Conservation (phyloP, 2,797 vertebrate genomes). For the Tokudaia muenninki region DNA sequence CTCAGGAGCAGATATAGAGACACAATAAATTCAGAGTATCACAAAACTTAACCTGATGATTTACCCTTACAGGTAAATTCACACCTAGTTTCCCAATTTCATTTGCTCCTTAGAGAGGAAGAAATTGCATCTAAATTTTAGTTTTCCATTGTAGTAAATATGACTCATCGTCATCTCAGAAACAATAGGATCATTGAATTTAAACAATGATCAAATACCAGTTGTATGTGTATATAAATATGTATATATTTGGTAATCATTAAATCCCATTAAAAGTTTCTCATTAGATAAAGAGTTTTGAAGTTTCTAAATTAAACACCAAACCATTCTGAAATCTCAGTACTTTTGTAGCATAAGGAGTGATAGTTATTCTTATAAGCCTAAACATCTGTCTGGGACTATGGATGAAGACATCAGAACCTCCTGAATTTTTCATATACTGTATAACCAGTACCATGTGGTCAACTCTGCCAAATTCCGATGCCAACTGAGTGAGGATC, state of each 20-base stretch:
- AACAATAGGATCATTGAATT: not conserved
- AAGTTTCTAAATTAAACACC: not conserved
- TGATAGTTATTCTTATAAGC: not conserved
- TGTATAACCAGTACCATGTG: not conserved
- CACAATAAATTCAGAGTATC: not conserved
- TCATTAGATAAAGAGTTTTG: not conserved
- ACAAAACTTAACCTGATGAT: not conserved
- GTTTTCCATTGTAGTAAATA: not conserved
- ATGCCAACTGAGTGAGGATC: not conserved
- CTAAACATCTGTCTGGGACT: too few relatives aligned
- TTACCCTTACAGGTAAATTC: not conserved
- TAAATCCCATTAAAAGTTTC: conserved; percentile 15
- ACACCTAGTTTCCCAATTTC: not conserved
- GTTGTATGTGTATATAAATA: not conserved
- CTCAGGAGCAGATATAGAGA: not conserved
- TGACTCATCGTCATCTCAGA: not conserved
- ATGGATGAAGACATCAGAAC: not conserved
- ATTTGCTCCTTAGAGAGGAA: not conserved
- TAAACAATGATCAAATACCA: not conserved
- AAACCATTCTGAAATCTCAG: not conserved
- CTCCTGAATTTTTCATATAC: not conserved
- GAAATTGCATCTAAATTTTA: not conserved
- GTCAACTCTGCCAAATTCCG: not conserved
- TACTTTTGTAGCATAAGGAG: not conserved
- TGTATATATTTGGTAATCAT: not conserved